phyloP scores from a whole-genome alignment of 2,888 invertebrate species.

The Macrosoma leucophasiata region DNA sequence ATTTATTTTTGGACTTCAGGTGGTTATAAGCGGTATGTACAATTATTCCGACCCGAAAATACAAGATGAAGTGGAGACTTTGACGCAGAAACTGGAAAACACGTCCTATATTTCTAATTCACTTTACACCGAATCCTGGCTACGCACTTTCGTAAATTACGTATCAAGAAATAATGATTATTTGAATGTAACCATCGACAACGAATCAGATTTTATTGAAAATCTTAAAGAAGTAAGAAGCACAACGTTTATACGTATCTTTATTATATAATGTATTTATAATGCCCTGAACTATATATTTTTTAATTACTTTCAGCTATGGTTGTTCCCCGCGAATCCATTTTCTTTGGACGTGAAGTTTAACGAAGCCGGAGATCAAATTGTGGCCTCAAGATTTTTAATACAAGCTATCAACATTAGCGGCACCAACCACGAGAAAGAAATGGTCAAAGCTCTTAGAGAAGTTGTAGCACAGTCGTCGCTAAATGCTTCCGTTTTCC shows the following conservation, averaged over 20 bases:
- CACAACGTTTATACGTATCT: neutral
- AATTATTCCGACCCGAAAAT: conserved; percentile 87
- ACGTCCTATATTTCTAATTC: conserved; percentile 86
- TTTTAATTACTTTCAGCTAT: conserved; percentile 70
- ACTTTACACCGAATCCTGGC: conserved; percentile 92
- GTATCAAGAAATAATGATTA: conserved; percentile 84
- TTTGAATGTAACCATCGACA: conserved; percentile 84
- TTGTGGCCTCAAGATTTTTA: conserved; percentile 88
- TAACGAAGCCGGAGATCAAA: conserved; percentile 82
- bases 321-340: conserved; percentile 86
- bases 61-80: conserved; percentile 85
- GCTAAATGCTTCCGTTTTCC: conserved; percentile 92
- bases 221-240: conserved; percentile 82
- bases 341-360: conserved; percentile 91
- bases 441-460: conserved; percentile 89
- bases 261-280: neutral
- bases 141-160: conserved; percentile 87
- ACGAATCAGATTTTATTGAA: conserved; percentile 82
- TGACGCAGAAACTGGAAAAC: conserved; percentile 86
- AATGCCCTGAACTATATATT: too few relatives aligned
- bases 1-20: conserved; percentile 73
- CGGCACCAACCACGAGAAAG: conserved; percentile 92
- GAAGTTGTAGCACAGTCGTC: conserved; percentile 84
- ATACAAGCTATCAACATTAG: conserved; percentile 93
- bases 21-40: conserved; percentile 85